Evolutionary conservation across 2,113 vertebrate genomes (phyloP).

Genomic region (Epinephelus cyanopodus): DNA sequence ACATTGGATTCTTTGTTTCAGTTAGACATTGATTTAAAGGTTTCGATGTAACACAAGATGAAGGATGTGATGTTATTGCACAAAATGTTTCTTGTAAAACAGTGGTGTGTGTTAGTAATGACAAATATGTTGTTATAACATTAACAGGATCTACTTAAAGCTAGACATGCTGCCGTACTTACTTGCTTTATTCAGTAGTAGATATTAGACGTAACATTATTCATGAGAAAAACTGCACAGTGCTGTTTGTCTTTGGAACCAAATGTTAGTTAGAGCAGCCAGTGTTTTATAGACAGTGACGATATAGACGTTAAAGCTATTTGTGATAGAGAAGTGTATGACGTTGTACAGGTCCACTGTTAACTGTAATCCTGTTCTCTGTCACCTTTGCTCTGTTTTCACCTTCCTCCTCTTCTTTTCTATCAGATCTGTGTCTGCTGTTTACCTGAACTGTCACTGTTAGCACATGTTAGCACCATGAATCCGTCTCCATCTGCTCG

Average conservation of each 20-base stretch:
- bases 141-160: background rate
- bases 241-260: background rate
- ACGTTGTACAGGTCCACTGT: background rate
- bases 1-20: background rate
- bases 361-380: background rate
- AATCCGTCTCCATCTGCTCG: background rate
- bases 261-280: slow-evolving; percentile 12
- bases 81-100: background rate
- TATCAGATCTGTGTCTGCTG: background rate
- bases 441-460: background rate
- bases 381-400: background rate
- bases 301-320: background rate
- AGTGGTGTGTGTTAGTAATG: background rate
- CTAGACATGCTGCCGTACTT: background rate
- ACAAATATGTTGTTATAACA: background rate
- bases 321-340: background rate
- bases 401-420: background rate
- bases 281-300: background rate
- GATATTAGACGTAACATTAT: background rate
- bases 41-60: background rate
- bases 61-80: background rate
- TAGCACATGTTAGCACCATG: background rate
- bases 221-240: background rate
- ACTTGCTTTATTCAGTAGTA: background rate
- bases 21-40: background rate